phyloP scores from a whole-genome alignment of 2,888 invertebrate species.

The Tachina grossa region DNA sequence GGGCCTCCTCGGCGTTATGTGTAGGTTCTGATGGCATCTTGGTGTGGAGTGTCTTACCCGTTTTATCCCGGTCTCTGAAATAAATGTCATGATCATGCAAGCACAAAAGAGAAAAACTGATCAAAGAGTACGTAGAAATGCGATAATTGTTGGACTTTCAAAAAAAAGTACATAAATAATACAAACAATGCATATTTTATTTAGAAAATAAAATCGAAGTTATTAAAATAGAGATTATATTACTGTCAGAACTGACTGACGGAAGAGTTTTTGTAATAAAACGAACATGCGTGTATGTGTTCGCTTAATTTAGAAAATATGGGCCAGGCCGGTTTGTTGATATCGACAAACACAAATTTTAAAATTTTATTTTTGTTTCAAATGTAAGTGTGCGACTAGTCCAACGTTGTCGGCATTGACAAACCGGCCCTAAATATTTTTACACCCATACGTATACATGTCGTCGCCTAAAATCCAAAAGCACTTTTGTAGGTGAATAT shows the following conservation, averaged over 20 bases:
- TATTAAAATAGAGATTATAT: neutral
- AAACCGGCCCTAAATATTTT: too few relatives aligned
- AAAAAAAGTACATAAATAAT: constrained; percentile 5
- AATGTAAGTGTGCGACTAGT: too few relatives aligned
- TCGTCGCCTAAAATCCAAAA: too few relatives aligned
- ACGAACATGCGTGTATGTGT: too few relatives aligned
- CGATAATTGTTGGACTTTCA: constrained; percentile 19
- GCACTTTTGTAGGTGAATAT: too few relatives aligned
- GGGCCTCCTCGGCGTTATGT: constrained; percentile 90
- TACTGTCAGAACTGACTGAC: neutral
- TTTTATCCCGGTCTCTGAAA: constrained; percentile 84
- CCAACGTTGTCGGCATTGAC: too few relatives aligned
- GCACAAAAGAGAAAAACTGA: constrained; percentile 79
- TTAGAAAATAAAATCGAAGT: constrained; percentile 54
- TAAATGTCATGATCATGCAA: constrained; percentile 83
- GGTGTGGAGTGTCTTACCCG: constrained; percentile 83
- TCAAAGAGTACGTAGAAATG: constrained; percentile 63
- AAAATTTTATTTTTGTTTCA: too few relatives aligned
- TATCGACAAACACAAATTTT: too few relatives aligned
- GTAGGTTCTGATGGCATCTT: constrained; percentile 84
- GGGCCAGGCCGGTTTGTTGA: too few relatives aligned
- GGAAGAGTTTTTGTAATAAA: too few relatives aligned
- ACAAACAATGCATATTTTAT: neutral
- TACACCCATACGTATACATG: too few relatives aligned
- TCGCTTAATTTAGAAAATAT: too few relatives aligned